phyloP scores from a whole-genome alignment of 2,113 vertebrate species.

The Conger conger region DNA sequence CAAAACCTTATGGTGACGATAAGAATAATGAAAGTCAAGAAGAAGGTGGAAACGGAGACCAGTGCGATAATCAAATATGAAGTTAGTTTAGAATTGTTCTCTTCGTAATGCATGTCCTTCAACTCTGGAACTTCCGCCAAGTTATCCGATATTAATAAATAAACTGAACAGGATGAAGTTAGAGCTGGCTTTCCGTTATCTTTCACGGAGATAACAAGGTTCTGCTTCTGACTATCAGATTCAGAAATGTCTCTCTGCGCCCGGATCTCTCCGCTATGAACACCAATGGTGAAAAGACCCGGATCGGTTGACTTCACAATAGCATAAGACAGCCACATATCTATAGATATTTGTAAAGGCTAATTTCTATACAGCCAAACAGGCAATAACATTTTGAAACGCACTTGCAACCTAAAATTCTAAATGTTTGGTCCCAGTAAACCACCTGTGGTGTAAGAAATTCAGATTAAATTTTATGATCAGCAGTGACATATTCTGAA shows the following conservation, averaged over 20 bases:
- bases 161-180: constrained; percentile 68
- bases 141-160: constrained; percentile 71
- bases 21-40: constrained; percentile 66
- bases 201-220: constrained; percentile 61
- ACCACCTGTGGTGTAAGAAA: too few relatives aligned
- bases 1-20: constrained; percentile 62
- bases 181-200: constrained; percentile 61
- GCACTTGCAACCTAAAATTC: too few relatives aligned
- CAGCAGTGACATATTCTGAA: too few relatives aligned
- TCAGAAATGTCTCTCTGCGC: constrained; percentile 44
- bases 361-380: too few relatives aligned
- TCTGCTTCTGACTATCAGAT: constrained; percentile 59
- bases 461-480: too few relatives aligned
- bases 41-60: constrained; percentile 60
- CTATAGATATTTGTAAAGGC: too few relatives aligned
- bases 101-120: constrained; percentile 60
- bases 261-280: constrained; percentile 51
- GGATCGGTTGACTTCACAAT: constrained; percentile 51
- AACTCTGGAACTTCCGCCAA: constrained; percentile 68
- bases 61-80: constrained; percentile 67
- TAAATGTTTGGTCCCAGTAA: too few relatives aligned
- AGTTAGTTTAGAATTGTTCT: constrained; percentile 58
- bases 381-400: too few relatives aligned
- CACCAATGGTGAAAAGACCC: constrained; percentile 50
- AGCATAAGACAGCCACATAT: constrained; percentile 61